Percentiles rank a stretch among this genome's conserved stretches.
These are phyloP conservation scores for Diplodus puntazzo DNA, from an alignment of 2,797 vertebrate genomes.

Conservation along the genomic window DNA sequence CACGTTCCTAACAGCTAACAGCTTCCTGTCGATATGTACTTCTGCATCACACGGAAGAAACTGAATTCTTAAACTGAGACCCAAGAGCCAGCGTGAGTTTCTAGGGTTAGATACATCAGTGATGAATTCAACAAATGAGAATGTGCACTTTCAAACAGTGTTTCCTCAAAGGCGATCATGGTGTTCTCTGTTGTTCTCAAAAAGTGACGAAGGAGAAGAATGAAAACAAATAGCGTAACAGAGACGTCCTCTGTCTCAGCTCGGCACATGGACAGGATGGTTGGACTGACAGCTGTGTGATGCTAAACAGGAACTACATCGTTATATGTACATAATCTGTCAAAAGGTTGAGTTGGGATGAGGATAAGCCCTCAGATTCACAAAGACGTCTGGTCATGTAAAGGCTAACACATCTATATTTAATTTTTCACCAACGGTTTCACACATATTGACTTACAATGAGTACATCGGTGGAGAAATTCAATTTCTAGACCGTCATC, in stretches of 20 bases:
- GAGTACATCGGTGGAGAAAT: not conserved
- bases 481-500: not conserved
- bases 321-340: not conserved
- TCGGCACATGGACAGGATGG: not conserved
- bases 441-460: not conserved
- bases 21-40: not conserved
- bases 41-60: too few relatives aligned
- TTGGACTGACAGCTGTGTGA: not conserved
- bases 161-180: not conserved
- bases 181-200: not conserved
- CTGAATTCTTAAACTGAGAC: too few relatives aligned
- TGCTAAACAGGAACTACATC: not conserved
- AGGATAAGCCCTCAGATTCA: conserved; percentile 1
- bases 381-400: not conserved
- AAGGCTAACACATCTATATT: conserved; percentile 5
- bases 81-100: too few relatives aligned
- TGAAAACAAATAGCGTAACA: not conserved
- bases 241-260: not conserved
- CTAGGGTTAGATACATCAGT: too few relatives aligned
- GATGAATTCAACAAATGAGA: not conserved
- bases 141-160: not conserved
- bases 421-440: not conserved
- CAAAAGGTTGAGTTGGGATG: not conserved
- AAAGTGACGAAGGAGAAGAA: not conserved
- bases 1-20: not conserved